Base-by-base conservation (phyloP, 2,888 invertebrate genomes). In the Apodemia zela region DNA sequence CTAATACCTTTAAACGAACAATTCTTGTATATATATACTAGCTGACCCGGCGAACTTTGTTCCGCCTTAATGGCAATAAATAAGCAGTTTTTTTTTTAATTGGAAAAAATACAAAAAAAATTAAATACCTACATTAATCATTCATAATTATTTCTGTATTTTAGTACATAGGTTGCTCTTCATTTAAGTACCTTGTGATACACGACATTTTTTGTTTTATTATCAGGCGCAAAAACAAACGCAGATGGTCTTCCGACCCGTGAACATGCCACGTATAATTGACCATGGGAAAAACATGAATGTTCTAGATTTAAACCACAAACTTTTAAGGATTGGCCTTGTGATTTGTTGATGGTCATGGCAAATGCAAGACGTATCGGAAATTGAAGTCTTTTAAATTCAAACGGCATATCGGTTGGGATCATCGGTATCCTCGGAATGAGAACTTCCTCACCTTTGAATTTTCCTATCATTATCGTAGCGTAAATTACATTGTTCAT, bases 231-330 rank as follows among this genome's bases (percentile, higher is more conserved):
- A 21, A 21, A 21, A 21, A 21, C 21, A 21, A 64, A 63, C 13
- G 69, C 67, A 33, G 33, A 61, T 51, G 47, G 47, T 60, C 57
- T 72, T 61, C 70, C 72, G 66, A 71, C 71, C 57, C 69, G 66
- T 68, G 71, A 71, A 66, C 73, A 74, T 65, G 75, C 76, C 45
- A 78, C 77, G 35, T 65, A 65, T 15, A 62, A 65, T 63, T 62
- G 62, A 60, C 64, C 61, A 59, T 58, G 51, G 15, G 61, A 49
- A 61, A 68, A 71, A 63, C 69, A 69, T 66, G 69, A 61, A 67
- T 67, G 58, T 67, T 71, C 69, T 49, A 75, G 63, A 63, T 60
- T 62, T 13, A 63, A 35, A 33, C 60, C 63, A 63, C 65, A 65
- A 68, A 69, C 60, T 57, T 21, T 68, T 59, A 69, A 68, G 60